Base-by-base conservation (phyloP, 1,140 invertebrate genomes). In the Pteromalus puparum region DNA sequence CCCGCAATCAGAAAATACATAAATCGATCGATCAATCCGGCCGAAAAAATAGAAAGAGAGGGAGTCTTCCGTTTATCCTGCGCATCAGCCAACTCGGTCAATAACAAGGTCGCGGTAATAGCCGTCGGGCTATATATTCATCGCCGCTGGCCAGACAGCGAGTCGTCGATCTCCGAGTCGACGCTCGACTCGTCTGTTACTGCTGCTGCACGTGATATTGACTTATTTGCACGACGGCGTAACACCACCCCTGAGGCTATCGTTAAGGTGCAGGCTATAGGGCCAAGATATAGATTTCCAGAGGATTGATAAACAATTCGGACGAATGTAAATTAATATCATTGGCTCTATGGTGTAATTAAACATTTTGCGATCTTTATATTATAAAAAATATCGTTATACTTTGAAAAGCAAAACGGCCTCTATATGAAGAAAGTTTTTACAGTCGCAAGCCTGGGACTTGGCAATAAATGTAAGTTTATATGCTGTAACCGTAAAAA, bases 131-230 rank as follows among this genome's bases (percentile, higher is more conserved):
- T 61, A n/a, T 61, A n/a, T 61, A 53, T 24, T 26, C 24, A 76
- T 26, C 74, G 42, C 42, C 42, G 24, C 9, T 13, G 15, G 42
- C 74, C 12, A 48, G 21, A 30, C 42, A 48, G 13, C 26, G 74
- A 76, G 24, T 76, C 42, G 75, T 77, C 21, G 75, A 65, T 77
- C 75, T 77, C 28, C 28, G 7, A n/a, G n/a, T n/a, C 53, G 4
- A 61, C 0, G 15, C 18, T 18, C 53, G 7, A 61, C 53, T 21
- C 18, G 53, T 61, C 53, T 61, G 53, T 61, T 61, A 61, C 53
- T 61, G 53, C 53, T 61, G 21, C 53, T 34, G 48, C 38, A 26
- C 24, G 18, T 24, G 67, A 70, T 70, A 70, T 70, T 70, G 67
- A 70, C 67, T 70, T 70, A 70, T 70, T 70, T 28, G 48, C 15